These are phyloP conservation scores for Mystacides longicornis DNA, from an alignment of 2,888 invertebrate species.

Conservation along the genomic window DNA sequence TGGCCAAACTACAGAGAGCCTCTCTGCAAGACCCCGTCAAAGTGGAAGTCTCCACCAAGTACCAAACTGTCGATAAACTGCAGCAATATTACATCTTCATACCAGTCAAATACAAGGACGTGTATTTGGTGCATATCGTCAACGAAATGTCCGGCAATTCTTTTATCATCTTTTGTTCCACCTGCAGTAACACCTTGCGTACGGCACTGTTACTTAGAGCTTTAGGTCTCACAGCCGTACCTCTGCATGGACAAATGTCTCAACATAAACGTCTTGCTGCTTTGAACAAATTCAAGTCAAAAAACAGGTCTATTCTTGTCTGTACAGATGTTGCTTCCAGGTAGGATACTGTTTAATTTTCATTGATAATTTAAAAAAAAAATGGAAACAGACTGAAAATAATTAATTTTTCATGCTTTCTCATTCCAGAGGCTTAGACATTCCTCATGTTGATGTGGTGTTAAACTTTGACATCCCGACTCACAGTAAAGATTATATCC, in stretches of 20 bases:
- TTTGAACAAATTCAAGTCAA: slow-evolving; percentile 92
- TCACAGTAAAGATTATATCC: slow-evolving; percentile 98
- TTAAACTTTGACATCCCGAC: slow-evolving; percentile 97
- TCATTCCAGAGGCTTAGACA: slow-evolving; percentile 81
- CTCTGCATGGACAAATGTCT: slow-evolving; percentile 98
- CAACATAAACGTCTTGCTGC: slow-evolving; percentile 94
- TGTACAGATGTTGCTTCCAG: slow-evolving; percentile 98
- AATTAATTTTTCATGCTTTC: slow-evolving; percentile 9
- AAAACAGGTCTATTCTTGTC: slow-evolving; percentile 87
- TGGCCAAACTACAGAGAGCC: slow-evolving; percentile 92
- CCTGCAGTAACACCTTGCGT: slow-evolving; percentile 86
- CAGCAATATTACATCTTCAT: slow-evolving; percentile 93
- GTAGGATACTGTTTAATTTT: slow-evolving; percentile 50
- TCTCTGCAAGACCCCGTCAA: slow-evolving; percentile 90
- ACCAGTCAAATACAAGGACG: slow-evolving; percentile 94
- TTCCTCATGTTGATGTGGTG: slow-evolving; percentile 97
- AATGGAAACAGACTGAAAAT: no score
- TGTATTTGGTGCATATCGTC: slow-evolving; percentile 89
- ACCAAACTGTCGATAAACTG: slow-evolving; percentile 95
- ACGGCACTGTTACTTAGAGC: slow-evolving; percentile 83
- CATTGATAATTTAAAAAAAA: no score
- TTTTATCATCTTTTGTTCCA: slow-evolving; percentile 95
- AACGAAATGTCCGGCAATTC: slow-evolving; percentile 94
- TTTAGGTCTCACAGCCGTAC: slow-evolving; percentile 89
- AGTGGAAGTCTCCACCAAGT: slow-evolving; percentile 93